Evolutionary conservation across 2,888 invertebrate species (phyloP), one percentile per base, ranked within the genome.

Genomic region (Ochropleura plecta): DNA sequence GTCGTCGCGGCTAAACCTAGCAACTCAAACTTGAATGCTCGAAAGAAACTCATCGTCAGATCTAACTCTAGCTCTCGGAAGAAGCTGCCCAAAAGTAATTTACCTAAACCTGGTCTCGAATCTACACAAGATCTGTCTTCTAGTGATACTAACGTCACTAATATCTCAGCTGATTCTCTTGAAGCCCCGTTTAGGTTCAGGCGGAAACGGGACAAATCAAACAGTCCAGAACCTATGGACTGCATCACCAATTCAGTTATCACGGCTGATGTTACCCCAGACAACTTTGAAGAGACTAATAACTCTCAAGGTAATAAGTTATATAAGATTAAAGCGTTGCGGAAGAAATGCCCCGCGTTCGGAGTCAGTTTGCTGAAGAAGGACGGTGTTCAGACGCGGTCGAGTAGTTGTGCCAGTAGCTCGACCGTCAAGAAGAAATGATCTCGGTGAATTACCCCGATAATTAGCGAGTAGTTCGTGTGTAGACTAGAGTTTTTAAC

Each of bases 401-500:
- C 96, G 84, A 95, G 94, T 92, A 95, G 94, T 90, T 93, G 94
- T 78, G 94, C 95, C 18, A 93, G 94, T 72, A 92, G 92, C 79
- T 93, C 96, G 20, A 94, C 94, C 3, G 96, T 94, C 3, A 96
- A 96, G 86, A 96, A 96, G 91, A 96, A 96, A 96, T 96, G 96
- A 96, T 96, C 92, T 92, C 90, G 78, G 89, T 87, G 88, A 89
- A 90, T 76, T 67, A 84, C 70, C 64, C 73, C 66, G 76, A 70
- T 66, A 74, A 79, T 60, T 90, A 90, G 86, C 69, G 40, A 59
- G 69, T 84, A 84, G 86, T 85, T 86, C 82, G 89, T 81, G 76
- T 83, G 70, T 81, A 83, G 76, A 72, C 60, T 90, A 90, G 76
- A 75, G 59, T 73, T 76, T 74, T 74, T 67, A 79, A 81, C 68